A percentile compares a stretch with the other conserved stretches of the same genome.
Evolutionary conservation across 2,113 vertebrate species (phyloP).

Genomic region (Thunnus thynnus): DNA sequence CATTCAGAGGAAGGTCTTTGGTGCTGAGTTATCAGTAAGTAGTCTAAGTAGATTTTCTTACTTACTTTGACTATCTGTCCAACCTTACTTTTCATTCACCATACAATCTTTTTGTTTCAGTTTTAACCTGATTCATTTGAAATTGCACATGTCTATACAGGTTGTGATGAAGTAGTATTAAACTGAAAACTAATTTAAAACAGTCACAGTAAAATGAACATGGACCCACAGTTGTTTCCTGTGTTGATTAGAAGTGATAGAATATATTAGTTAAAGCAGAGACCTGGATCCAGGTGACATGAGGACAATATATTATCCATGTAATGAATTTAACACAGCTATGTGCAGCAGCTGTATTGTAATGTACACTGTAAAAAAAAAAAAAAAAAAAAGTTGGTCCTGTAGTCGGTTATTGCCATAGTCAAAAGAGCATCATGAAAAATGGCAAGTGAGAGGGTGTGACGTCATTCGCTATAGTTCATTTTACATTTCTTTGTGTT

Average conservation of each 20-base stretch:
- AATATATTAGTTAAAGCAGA: slow-evolving; percentile 15
- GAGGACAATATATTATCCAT: background rate
- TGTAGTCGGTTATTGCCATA: no score
- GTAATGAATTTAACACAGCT: slow-evolving; percentile 17
- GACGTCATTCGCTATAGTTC: background rate
- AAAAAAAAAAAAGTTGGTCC: no score
- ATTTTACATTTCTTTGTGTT: background rate
- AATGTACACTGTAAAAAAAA: background rate
- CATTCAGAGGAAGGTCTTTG: slow-evolving; percentile 26
- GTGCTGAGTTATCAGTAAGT: slow-evolving; percentile 2
- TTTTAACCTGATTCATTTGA: background rate
- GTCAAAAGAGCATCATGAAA: background rate
- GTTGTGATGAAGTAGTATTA: background rate
- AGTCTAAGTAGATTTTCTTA: slow-evolving; percentile 29
- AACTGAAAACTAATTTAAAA: slow-evolving; percentile 10
- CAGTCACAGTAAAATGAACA: background rate
- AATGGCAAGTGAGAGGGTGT: background rate
- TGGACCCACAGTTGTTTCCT: background rate
- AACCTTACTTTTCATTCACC: slow-evolving; percentile 28
- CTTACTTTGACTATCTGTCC: background rate
- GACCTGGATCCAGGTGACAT: background rate
- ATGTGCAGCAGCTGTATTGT: background rate
- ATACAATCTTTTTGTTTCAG: background rate
- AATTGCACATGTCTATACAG: background rate
- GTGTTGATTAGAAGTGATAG: background rate